Base-by-base conservation (phyloP, 2,888 invertebrate species). In the Aporophyla nigra region DNA sequence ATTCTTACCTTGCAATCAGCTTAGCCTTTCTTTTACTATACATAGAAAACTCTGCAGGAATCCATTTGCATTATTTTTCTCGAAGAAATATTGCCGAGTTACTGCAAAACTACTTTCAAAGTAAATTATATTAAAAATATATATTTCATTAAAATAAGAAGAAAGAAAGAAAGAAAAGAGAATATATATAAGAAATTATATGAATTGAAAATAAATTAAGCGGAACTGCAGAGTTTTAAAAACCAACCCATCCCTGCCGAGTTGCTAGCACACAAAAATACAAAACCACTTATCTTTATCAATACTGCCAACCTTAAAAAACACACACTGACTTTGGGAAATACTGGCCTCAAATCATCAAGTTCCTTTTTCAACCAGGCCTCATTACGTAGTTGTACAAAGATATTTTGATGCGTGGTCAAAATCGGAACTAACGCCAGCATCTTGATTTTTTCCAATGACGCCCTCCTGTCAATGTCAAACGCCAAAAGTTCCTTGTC, bases 231-330 rank as follows among this genome's bases (percentile, higher is more conserved):
- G 72, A 73, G 59, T 78, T 74, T 58, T n/a, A 61, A 27, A 58
- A 54, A 67, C n/a, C 24, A 14, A 70, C 21, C 19, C 4, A 40
- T 54, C 24, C 76, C 27, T n/a, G 62, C 61, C 21, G 27, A 62
- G 54, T 74, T 82, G 40, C 74, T 58, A 73, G 40, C 59, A 66
- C 78, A 69, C 24, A 79, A 71, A 67, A 73, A 69, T 33, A 59
- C 53, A 65, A 69, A 33, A 61, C 33, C 71, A 56, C 67, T 76
- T 69, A n/a, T 54, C 43, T 24, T 61, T 66, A 65, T n/a, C 76
- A 84, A 76, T 62, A 49, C 69, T 81, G 72, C 76, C 84, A 82
- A 84, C 76, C 61, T 71, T 84, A 69, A 56, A 63, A 84, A 63
- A 67, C 24, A 71, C 49, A 71, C 67, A 49, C 19, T 59, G 49